A percentile compares a stretch with the other conserved stretches of the same genome.
These are phyloP conservation scores for Euclidia mi DNA, from an alignment of 2,888 invertebrate species.

Conservation along the genomic window DNA sequence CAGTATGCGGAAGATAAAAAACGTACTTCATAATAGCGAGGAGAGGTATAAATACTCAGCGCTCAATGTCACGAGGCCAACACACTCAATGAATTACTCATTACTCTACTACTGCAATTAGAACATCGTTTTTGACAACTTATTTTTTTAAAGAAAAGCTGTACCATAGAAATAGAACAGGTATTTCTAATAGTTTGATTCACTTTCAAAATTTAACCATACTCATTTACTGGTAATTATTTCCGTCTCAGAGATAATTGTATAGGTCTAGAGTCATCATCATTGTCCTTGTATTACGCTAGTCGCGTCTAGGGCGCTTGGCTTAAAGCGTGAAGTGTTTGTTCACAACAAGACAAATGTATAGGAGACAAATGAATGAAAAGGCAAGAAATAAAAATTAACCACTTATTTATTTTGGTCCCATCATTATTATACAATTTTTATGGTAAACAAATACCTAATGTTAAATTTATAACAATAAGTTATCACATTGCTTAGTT, in stretches of 20 bases:
- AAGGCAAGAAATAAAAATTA: conserved; percentile 44
- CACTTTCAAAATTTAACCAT: too few relatives aligned
- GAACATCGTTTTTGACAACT: conserved; percentile 21
- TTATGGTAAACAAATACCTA: conserved; percentile 53
- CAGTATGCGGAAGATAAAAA: conserved; percentile 73
- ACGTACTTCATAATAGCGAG: conserved; percentile 47
- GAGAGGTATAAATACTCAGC: conserved; percentile 56
- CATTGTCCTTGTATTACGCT: too few relatives aligned
- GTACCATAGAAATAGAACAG: not conserved
- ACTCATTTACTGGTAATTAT: too few relatives aligned
- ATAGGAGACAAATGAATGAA: conserved; percentile 12
- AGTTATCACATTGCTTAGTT: conserved; percentile 56
- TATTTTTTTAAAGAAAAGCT: not conserved
- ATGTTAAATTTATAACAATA: conserved; percentile 50
- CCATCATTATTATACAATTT: conserved; percentile 64
- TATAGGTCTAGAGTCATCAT: too few relatives aligned
- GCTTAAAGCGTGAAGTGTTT: too few relatives aligned
- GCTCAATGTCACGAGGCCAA: conserved; percentile 88
- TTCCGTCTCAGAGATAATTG: too few relatives aligned
- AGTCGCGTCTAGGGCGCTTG: too few relatives aligned
- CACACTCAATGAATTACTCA: conserved; percentile 81
- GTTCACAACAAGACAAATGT: too few relatives aligned
- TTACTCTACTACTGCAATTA: conserved; percentile 63
- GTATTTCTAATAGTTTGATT: not conserved
- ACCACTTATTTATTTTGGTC: conserved; percentile 78